Percentiles rank a stretch among this genome's conserved stretches.
These are phyloP conservation scores for Panzeria rudis DNA, from an alignment of 2,888 invertebrate genomes.

Conservation along the genomic window DNA sequence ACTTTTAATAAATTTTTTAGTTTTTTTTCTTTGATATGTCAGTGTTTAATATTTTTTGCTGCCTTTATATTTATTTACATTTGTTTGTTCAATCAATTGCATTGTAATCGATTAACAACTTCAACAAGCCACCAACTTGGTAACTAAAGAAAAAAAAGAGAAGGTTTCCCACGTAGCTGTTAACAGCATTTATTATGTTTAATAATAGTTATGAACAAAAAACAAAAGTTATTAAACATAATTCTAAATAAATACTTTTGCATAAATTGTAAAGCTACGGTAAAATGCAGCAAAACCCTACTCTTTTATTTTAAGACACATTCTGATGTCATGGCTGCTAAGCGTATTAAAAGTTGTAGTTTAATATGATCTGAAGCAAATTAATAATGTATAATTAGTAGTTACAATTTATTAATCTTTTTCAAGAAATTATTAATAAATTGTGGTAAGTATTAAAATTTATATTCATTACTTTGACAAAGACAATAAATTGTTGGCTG, in stretches of 20 bases:
- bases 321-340: background rate
- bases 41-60: background rate
- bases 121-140: background rate
- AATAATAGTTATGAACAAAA: background rate
- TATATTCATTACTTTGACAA: background rate
- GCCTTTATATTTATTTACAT: conserved; percentile 6
- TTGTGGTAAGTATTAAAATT: background rate
- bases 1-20: conserved; percentile 64
- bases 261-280: background rate
- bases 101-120: conserved; percentile 54
- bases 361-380: background rate
- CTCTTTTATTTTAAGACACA: too few species aligned
- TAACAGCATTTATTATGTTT: conserved; percentile 7
- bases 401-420: conserved; percentile 2
- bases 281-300: too few species aligned
- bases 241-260: background rate
- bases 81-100: conserved; percentile 39
- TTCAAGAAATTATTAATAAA: background rate
- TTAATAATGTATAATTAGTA: background rate
- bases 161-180: conserved; percentile 51
- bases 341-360: background rate
- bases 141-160: background rate
- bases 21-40: conserved; percentile 21
- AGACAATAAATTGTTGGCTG: too few species aligned
- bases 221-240: background rate